These are phyloP conservation scores for Drosophila ficusphila DNA, from an alignment of 1,140 invertebrate genomes.

Conservation along the genomic window DNA sequence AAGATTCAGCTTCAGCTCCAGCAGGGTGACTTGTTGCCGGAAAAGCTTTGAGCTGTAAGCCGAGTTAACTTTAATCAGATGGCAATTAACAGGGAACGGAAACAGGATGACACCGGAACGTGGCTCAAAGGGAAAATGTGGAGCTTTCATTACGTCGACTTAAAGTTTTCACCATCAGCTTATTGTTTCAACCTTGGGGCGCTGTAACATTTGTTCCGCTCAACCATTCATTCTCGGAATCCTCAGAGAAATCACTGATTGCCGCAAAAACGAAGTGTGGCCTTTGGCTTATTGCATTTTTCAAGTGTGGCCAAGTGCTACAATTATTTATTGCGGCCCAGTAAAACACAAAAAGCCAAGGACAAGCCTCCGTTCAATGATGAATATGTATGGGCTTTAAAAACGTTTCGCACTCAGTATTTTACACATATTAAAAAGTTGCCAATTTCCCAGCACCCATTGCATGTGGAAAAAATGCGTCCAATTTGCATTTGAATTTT, in stretches of 20 bases:
- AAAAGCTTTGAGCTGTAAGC: slow-evolving; percentile 38
- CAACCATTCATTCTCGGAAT: slow-evolving; percentile 15
- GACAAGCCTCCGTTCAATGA: slow-evolving; percentile 40
- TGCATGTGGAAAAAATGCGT: slow-evolving; percentile 58
- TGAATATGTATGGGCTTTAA: slow-evolving; percentile 40
- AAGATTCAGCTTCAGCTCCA: slow-evolving; percentile 17
- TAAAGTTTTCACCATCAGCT: slow-evolving; percentile 14
- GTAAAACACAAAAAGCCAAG: slow-evolving; percentile 10
- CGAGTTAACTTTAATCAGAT: slow-evolving; percentile 44
- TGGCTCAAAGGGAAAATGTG: background rate
- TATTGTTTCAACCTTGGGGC: slow-evolving; percentile 3
- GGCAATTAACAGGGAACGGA: slow-evolving; percentile 28
- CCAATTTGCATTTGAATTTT: slow-evolving; percentile 59
- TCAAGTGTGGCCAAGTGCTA: slow-evolving; percentile 53
- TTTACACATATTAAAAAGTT: slow-evolving; percentile 41
- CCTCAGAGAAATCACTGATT: background rate
- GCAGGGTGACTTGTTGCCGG: slow-evolving; percentile 40
- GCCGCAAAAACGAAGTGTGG: slow-evolving; percentile 19
- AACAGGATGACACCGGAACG: background rate
- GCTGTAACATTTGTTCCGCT: background rate
- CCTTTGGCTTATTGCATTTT: slow-evolving; percentile 70
- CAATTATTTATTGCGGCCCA: slow-evolving; percentile 63
- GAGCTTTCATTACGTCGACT: background rate
- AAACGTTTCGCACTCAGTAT: slow-evolving; percentile 26
- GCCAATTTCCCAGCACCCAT: slow-evolving; percentile 21